Base-by-base conservation (phyloP, 2,888 invertebrate species). In the Chrysina gloriosa region DNA sequence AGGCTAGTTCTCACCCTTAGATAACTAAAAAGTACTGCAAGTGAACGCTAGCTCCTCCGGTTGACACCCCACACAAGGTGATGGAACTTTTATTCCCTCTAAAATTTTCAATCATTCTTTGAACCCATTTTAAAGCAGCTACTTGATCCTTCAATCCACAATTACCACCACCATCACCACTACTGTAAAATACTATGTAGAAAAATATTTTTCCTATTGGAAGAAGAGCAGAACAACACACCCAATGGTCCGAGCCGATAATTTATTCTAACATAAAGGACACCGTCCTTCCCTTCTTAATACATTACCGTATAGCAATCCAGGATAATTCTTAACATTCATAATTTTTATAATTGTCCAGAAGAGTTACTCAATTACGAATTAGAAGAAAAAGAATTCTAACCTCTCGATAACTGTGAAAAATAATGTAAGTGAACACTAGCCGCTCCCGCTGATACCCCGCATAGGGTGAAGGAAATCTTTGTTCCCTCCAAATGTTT, bases 381-480 rank as follows among this genome's bases (percentile, higher is more conserved):
- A n/a, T n/a, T n/a, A n/a, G n/a, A n/a, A n/a, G n/a, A n/a, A n/a
- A n/a, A n/a, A n/a, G n/a, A n/a, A n/a, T 29, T 4, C 7, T 3
- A 69, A 6, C 85, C 87, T 78, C 82, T 84, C 7, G 89, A 88
- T 70, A 87, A 75, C 0, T 87, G n/a, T n/a, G 90, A 89, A 6
- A 92, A 74, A 73, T 89, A 88, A 69, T 91, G 92, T 73, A 89
- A 88, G 77, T 92, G 90, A 0, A 90, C 90, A 71, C 91, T 89
- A 0, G 88, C 90, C 23, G 87, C 91, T 0, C 92, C 92, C 0
- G 92, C 89, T 1, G 91, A 91, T 71, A 86, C 84, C 0, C 92
- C 92, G 0, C 86, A 79, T 0, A 92, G 77, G 0, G 90, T 89
- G 21, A 91, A 84, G 70, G 87, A 87, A 47, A 87, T n/a, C 85